Evolutionary conservation across 2,113 vertebrate genomes (phyloP).

Genomic region (Mola mola): DNA sequence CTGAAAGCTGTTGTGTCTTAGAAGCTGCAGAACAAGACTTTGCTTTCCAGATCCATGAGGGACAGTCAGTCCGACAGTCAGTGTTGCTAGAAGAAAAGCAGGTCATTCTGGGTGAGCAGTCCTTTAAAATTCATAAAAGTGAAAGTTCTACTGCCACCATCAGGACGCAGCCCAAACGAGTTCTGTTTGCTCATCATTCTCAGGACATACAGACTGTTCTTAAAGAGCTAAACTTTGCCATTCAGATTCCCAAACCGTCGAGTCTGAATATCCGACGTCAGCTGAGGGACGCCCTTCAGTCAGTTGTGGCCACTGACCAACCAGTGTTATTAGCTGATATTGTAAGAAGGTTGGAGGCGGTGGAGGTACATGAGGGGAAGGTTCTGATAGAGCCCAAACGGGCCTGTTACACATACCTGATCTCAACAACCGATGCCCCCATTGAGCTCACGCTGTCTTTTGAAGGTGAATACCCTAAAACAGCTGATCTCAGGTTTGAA

Average conservation of each 20-base stretch:
- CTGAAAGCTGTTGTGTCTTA: constrained; percentile 78
- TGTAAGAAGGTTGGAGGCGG: constrained; percentile 73
- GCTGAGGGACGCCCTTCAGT: constrained; percentile 81
- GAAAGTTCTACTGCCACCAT: constrained; percentile 36
- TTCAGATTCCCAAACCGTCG: constrained; percentile 72
- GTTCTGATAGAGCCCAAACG: constrained; percentile 78
- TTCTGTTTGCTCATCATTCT: constrained; percentile 70
- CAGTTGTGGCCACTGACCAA: constrained; percentile 82
- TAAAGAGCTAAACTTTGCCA: constrained; percentile 81
- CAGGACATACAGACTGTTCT: constrained; percentile 68
- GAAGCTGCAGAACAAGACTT: constrained; percentile 81
- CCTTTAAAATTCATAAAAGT: constrained; percentile 48
- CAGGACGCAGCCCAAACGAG: constrained; percentile 68
- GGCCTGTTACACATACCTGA: constrained; percentile 80
- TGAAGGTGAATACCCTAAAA: constrained; percentile 83
- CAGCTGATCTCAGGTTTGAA: constrained; percentile 81
- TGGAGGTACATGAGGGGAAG: constrained; percentile 80
- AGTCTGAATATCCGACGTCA: constrained; percentile 80
- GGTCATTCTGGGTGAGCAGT: constrained; percentile 75
- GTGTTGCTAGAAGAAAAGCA: constrained; percentile 84
- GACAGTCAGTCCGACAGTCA: constrained; percentile 82
- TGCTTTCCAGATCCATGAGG: constrained; percentile 82
- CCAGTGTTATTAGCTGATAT: constrained; percentile 82
- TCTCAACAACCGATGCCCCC: constrained; percentile 78
- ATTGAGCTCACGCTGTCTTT: constrained; percentile 85